Conservation (phyloP, 2,113 vertebrate genomes). For the Ornithorhynchus anatinus region DNA sequence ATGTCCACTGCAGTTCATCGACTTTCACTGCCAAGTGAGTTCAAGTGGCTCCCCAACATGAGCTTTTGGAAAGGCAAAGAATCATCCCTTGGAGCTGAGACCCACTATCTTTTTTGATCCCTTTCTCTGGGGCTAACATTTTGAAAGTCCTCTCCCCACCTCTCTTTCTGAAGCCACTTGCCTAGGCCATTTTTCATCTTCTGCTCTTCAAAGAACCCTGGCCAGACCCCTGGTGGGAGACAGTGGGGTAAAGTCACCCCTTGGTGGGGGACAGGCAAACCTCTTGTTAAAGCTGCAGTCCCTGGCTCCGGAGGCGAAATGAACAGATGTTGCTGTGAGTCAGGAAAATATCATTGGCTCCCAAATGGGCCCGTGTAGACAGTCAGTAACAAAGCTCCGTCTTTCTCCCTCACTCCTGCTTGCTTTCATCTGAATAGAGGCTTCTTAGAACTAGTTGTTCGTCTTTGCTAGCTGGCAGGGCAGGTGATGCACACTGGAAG, state of each 20-base stretch:
- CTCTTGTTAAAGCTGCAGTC: neutral
- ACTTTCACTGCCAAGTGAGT: no score
- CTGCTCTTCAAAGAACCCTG: neutral
- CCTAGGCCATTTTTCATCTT: no score
- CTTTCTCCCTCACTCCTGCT: neutral
- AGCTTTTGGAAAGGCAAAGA: no score
- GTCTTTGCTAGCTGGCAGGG: no score
- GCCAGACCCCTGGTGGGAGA: neutral
- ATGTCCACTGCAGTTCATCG: no score
- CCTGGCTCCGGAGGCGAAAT: neutral
- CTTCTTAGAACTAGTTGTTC: slow-evolving; percentile 19
- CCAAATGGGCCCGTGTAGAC: neutral
- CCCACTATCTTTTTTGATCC: no score
- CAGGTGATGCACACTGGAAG: no score
- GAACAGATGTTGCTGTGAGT: slow-evolving; percentile 11
- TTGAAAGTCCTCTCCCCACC: no score
- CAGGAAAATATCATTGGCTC: neutral
- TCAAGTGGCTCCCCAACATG: no score
- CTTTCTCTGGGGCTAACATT: no score
- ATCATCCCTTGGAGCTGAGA: no score
- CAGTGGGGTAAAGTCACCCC: neutral
- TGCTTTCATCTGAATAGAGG: no score
- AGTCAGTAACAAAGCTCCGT: neutral
- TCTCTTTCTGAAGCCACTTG: neutral
- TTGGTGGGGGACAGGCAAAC: neutral